phyloP scores from a whole-genome alignment of 2,797 vertebrate species.

The Labroides dimidiatus region DNA sequence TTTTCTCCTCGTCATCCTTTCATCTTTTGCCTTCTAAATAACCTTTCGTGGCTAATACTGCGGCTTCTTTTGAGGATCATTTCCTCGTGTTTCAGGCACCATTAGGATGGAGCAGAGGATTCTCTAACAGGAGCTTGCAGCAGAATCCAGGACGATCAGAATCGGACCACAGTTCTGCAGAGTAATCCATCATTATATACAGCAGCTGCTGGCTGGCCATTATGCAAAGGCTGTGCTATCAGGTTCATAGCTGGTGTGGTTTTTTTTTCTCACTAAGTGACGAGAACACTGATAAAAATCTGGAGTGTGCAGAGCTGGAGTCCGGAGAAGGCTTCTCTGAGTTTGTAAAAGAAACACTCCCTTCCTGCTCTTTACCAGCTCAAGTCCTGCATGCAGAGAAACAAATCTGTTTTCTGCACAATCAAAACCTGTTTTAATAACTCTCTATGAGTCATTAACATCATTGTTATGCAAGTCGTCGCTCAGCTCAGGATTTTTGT shows the following conservation, averaged over 20 bases:
- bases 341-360: not conserved
- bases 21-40: slow-evolving; percentile 2
- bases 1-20: not conserved
- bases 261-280: slow-evolving; percentile 1
- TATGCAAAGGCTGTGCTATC: slow-evolving; percentile 35
- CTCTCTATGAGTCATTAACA: not conserved
- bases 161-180: slow-evolving; percentile 42
- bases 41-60: not conserved
- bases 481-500: not conserved
- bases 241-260: slow-evolving; percentile 11
- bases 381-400: not conserved
- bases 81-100: slow-evolving; percentile 8
- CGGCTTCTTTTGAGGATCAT: slow-evolving; percentile 12
- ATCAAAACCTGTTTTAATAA: not conserved
- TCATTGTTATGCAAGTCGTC: not conserved
- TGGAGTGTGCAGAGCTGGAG: slow-evolving; percentile 10
- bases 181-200: slow-evolving; percentile 63
- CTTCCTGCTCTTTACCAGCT: no score
- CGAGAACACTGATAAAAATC: slow-evolving; percentile 16
- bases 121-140: slow-evolving; percentile 13
- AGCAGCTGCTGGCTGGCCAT: slow-evolving; percentile 31
- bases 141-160: slow-evolving; percentile 16
- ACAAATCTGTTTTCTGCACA: not conserved
- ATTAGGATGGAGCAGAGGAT: slow-evolving; percentile 10
- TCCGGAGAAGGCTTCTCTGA: not conserved